phyloP scores from a whole-genome alignment of 1,140 invertebrate species.

The Bombus consobrinus region DNA sequence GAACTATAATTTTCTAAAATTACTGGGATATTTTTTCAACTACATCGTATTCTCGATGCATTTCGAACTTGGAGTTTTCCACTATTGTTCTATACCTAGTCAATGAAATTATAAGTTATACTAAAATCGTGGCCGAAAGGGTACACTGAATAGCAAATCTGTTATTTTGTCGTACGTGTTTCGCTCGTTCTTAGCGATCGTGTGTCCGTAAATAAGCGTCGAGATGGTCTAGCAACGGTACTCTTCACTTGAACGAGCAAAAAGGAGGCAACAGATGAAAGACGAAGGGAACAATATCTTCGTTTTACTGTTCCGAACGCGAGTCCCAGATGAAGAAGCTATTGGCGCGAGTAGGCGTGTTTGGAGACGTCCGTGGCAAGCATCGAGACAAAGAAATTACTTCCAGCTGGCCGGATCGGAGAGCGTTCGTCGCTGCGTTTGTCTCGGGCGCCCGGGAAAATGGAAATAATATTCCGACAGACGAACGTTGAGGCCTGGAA shows the following conservation, averaged over 20 bases:
- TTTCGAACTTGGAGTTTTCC: too few relatives aligned
- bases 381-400: conserved; percentile 26
- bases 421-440: conserved; percentile 2
- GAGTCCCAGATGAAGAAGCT: background rate
- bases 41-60: too few relatives aligned
- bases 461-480: background rate
- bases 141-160: too few relatives aligned
- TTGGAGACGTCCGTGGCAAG: background rate
- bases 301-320: background rate
- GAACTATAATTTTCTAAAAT: too few relatives aligned
- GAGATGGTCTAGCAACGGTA: background rate
- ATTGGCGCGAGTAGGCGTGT: background rate
- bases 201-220: background rate
- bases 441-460: background rate
- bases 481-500: background rate
- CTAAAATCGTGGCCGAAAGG: too few relatives aligned
- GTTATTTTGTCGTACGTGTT: background rate
- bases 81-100: too few relatives aligned
- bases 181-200: background rate
- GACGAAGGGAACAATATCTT: background rate
- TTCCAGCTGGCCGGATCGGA: conserved; percentile 19
- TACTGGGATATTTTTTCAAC: too few relatives aligned
- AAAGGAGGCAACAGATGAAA: background rate
- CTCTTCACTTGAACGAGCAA: background rate
- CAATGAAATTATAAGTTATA: too few relatives aligned